Evolutionary conservation across 2,888 invertebrate genomes (phyloP).

Genomic region (Dryomyza anilis): DNA sequence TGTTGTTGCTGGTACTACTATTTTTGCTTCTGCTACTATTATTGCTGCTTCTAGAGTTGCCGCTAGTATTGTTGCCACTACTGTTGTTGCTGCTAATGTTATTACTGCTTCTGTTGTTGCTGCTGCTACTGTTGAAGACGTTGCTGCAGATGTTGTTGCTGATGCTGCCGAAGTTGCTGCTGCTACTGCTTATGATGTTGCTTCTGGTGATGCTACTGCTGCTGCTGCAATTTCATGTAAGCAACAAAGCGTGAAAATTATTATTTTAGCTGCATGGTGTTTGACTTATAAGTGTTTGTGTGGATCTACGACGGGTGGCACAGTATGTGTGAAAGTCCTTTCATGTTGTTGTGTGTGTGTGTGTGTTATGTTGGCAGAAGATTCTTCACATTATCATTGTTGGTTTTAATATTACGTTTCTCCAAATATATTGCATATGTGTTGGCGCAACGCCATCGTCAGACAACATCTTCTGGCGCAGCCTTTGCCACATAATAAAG

Average conservation of each 20-base stretch:
- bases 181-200: neutral
- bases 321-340: neutral
- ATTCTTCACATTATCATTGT: constrained; percentile 14
- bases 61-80: neutral
- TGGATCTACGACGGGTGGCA: neutral
- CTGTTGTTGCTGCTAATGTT: constrained; percentile 3
- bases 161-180: neutral
- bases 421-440: constrained; percentile 1
- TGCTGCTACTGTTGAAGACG: no score
- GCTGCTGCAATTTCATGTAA: neutral
- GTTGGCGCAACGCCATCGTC: neutral
- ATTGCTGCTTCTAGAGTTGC: neutral
- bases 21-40: neutral
- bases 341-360: no score
- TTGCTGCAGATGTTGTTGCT: no score
- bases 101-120: neutral
- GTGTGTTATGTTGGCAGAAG: no score
- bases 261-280: constrained; percentile 8
- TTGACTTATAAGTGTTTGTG: neutral
- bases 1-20: neutral
- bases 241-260: constrained; percentile 15
- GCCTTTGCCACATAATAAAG: constrained; percentile 11
- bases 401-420: constrained; percentile 18
- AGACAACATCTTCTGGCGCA: no score
- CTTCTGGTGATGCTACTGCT: neutral